phyloP scores from a whole-genome alignment of 2,113 vertebrate genomes.

The Tachuris rubrigastra region DNA sequence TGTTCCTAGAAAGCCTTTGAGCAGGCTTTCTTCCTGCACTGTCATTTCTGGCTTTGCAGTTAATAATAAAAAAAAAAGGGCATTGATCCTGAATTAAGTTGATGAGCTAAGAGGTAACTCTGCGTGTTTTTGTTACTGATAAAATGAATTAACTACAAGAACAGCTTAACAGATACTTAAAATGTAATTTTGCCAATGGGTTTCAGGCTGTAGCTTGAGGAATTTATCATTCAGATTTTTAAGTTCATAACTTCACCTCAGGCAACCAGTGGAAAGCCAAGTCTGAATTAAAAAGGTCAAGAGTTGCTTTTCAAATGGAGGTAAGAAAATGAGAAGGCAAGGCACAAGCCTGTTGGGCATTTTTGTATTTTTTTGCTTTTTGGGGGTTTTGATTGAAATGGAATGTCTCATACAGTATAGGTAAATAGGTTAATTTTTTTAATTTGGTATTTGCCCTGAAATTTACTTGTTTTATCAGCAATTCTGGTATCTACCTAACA shows the following conservation, averaged over 20 bases:
- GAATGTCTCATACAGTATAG: not conserved
- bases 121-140: not conserved
- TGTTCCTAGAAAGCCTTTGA: not conserved
- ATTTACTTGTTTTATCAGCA: not conserved
- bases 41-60: not conserved
- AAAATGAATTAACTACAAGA: not conserved
- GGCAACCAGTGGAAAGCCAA: not conserved
- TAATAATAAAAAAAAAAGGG: not conserved
- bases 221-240: not conserved
- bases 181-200: not conserved
- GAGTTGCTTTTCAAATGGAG: not conserved
- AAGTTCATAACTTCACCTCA: not conserved
- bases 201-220: not conserved
- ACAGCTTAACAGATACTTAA: not conserved
- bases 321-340: not conserved
- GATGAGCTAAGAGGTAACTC: not conserved
- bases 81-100: not conserved
- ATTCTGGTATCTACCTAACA: not conserved
- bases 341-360: not conserved
- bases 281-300: not conserved
- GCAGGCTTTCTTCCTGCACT: not conserved
- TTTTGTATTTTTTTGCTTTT: not conserved
- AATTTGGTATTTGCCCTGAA: not conserved
- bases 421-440: not conserved
- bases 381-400: not conserved